A percentile compares a stretch with the other conserved stretches of the same genome.
Evolutionary conservation across 1,140 invertebrate genomes (phyloP).

Genomic region (Nebria ingens): DNA sequence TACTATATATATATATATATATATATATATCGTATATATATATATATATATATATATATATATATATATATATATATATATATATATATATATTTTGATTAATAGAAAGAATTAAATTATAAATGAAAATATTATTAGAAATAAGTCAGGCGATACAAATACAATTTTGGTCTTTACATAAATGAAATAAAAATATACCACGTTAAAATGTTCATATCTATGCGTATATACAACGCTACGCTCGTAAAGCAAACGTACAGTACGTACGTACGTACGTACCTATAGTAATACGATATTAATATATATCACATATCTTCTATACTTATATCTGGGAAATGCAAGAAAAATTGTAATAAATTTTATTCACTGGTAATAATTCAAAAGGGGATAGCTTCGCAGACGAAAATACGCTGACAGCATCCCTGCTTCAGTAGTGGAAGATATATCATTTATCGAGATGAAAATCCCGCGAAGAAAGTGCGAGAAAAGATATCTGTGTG

Average conservation of each 20-base stretch:
- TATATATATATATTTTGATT: too few relatives aligned
- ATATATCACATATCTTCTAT: constrained; percentile 32
- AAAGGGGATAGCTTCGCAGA: constrained; percentile 28
- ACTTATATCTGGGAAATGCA: constrained; percentile 26
- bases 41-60: too few relatives aligned
- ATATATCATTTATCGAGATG: constrained; percentile 31
- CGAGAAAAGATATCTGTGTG: constrained; percentile 12
- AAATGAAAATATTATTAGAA: too few relatives aligned
- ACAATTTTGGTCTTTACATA: too few relatives aligned
- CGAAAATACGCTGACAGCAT: constrained; percentile 27
- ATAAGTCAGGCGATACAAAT: too few relatives aligned
- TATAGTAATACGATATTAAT: constrained; percentile 27
- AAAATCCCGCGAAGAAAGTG: background rate
- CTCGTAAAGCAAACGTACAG: background rate
- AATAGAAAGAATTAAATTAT: too few relatives aligned
- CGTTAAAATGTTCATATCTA: too few relatives aligned
- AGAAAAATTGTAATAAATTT: constrained; percentile 32
- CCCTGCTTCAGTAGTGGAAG: constrained; percentile 10
- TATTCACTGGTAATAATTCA: constrained; percentile 31
- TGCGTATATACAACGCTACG: too few relatives aligned
- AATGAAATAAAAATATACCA: too few relatives aligned
- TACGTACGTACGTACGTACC: background rate
- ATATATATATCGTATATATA: too few relatives aligned
- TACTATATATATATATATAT: too few relatives aligned
- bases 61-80: too few relatives aligned